Conservation (phyloP, 2,888 invertebrate genomes). For the Hydropsyche betteni region DNA sequence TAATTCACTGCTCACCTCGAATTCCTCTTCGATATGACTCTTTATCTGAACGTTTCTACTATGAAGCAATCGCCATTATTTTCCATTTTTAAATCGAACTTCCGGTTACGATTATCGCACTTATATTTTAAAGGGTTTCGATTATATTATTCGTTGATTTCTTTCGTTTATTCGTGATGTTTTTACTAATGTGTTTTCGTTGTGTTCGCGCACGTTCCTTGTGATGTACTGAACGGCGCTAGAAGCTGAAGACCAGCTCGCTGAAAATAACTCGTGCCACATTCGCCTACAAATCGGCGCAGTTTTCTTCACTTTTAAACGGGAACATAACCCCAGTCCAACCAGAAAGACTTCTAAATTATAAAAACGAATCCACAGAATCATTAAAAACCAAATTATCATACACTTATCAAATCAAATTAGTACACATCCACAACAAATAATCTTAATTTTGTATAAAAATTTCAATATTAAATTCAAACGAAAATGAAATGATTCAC, state of each 20-base stretch:
- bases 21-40: too few relatives aligned
- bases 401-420: too few relatives aligned
- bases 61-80: background rate
- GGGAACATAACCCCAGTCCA: background rate
- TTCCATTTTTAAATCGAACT: background rate
- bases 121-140: background rate
- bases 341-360: too few relatives aligned
- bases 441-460: too few relatives aligned
- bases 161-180: constrained; percentile 4
- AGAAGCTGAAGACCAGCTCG: background rate
- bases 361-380: too few relatives aligned
- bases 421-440: too few relatives aligned
- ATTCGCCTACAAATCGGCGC: constrained; percentile 17
- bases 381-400: too few relatives aligned
- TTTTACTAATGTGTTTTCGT: too few relatives aligned
- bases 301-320: constrained; percentile 13
- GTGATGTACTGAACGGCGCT: constrained; percentile 2
- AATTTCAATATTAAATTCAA: background rate
- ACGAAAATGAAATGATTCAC: background rate
- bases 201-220: too few relatives aligned
- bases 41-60: too few relatives aligned
- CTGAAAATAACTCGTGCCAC: constrained; percentile 19
- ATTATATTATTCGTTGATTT: too few relatives aligned
- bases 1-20: too few relatives aligned
- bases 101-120: background rate